Base-by-base conservation (phyloP, 2,888 invertebrate species). In the Atrina japonica region DNA sequence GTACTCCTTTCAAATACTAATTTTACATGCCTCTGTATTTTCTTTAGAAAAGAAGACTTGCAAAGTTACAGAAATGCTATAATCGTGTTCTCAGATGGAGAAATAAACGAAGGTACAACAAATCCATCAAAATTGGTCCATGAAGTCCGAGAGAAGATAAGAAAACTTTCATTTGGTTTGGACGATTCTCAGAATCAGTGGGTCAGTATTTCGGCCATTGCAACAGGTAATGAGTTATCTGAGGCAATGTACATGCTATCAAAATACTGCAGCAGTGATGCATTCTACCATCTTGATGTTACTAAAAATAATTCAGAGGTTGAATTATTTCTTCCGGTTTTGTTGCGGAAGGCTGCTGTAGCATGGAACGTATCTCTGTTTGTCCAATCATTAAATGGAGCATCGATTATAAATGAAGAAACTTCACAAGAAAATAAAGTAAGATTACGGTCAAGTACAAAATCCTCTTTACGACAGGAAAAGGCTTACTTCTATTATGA, bases 41-140 rank as follows among this genome's bases (percentile, higher is more conserved):
- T 43, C 70, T 74, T 23, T 68, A 83, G 83, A 18, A 63, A 50
- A 5, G 59, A 72, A 6, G 76, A 70, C n/a, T 71, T 76, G 21
- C 50, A 81, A 1, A 67, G 73, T 14, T 78, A 76, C 27, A 76
- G 81, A 58, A 84, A 88, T 78, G 82, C 85, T 60, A 86, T 88
- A 50, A 74, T 88, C 23, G 76, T 88, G 9, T 86, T 88, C 65
- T 85, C 87, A 3, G 88, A 88, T 64, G 88, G 88, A 0, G 86
- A 86, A 67, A 80, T 87, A n/a, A 88, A 88, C 75, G 82, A 82
- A 21, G 88, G 88, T 6, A 78, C 84, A 11, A 80, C 76, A 1
- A 79, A 85, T 9, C 76, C 85, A 5, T 73, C 76, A 7, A 66
- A 75, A 11, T 75, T 88, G 25, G 78, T 86, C 0, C 78, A 81